These are phyloP conservation scores for Euwallacea similis DNA, from an alignment of 1,140 invertebrate species.

Conservation along the genomic window DNA sequence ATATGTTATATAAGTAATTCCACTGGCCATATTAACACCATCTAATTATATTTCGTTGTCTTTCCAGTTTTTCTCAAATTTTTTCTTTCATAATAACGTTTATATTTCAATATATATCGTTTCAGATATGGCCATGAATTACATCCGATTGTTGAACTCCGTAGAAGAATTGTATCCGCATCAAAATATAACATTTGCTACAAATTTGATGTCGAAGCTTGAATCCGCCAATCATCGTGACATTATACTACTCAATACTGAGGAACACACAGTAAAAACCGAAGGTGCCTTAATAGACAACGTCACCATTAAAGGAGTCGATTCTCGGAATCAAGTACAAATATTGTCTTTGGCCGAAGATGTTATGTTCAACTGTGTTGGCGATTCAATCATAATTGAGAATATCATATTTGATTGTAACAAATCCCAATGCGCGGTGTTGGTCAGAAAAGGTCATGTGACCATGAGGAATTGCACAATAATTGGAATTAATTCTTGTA, in stretches of 20 bases:
- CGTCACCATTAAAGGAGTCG: slow-evolving; percentile 56
- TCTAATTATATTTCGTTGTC: too few relatives aligned
- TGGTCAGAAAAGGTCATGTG: slow-evolving; percentile 51
- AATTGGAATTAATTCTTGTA: slow-evolving; percentile 50
- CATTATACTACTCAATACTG: slow-evolving; percentile 55
- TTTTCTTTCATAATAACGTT: too few relatives aligned
- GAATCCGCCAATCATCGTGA: slow-evolving; percentile 54
- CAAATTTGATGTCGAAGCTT: slow-evolving; percentile 56
- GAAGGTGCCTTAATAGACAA: slow-evolving; percentile 57
- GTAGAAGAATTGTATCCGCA: slow-evolving; percentile 52
- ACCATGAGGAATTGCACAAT: slow-evolving; percentile 51
- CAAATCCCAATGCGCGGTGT: slow-evolving; percentile 52
- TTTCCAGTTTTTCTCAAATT: too few relatives aligned
- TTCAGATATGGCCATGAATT: slow-evolving; percentile 53
- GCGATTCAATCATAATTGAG: slow-evolving; percentile 51
- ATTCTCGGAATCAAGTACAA: slow-evolving; percentile 43
- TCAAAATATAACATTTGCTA: slow-evolving; percentile 51
- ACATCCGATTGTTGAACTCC: slow-evolving; percentile 55
- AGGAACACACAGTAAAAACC: slow-evolving; percentile 53
- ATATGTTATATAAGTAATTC: too few relatives aligned
- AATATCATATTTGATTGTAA: slow-evolving; percentile 55
- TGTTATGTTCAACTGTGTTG: slow-evolving; percentile 53
- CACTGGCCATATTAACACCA: too few relatives aligned
- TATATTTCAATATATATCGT: too few relatives aligned
- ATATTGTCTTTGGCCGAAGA: slow-evolving; percentile 53